Conservation (phyloP, 2,888 invertebrate species). For the Hemithea aestivaria region DNA sequence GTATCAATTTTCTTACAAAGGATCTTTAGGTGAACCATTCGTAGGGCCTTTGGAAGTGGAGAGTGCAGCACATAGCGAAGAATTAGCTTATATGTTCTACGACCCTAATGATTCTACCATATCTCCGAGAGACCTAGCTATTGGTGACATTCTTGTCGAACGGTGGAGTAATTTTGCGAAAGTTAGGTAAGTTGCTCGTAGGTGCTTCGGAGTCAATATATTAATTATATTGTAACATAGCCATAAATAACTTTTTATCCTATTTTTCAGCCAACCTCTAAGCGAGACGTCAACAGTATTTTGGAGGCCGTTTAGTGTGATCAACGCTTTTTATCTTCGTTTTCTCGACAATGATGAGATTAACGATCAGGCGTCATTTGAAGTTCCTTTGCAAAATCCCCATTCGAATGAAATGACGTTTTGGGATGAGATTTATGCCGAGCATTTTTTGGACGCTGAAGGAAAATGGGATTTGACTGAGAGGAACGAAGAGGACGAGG, state of each 20-base stretch:
- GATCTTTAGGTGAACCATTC: constrained; percentile 47
- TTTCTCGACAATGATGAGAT: constrained; percentile 45
- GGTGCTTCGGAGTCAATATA: no score
- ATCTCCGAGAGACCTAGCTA: constrained; percentile 36
- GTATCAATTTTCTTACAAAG: constrained; percentile 67
- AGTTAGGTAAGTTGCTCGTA: constrained; percentile 44
- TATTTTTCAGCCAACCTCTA: constrained; percentile 48
- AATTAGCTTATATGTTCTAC: constrained; percentile 58
- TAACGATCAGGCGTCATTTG: constrained; percentile 33
- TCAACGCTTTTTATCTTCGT: constrained; percentile 37
- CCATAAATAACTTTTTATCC: not conserved
- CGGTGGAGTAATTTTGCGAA: constrained; percentile 69
- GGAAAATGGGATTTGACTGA: constrained; percentile 44
- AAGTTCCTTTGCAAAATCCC: constrained; percentile 44
- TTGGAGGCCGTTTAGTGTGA: constrained; percentile 50
- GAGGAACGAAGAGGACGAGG: constrained; percentile 34
- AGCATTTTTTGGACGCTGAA: constrained; percentile 54
- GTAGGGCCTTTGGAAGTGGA: constrained; percentile 44
- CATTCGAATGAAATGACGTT: constrained; percentile 42
- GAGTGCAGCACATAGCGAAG: constrained; percentile 59
- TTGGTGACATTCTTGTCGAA: constrained; percentile 55
- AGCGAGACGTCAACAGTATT: constrained; percentile 41
- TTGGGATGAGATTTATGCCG: constrained; percentile 55
- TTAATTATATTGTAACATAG: not conserved
- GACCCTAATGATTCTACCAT: constrained; percentile 24